phyloP scores from a whole-genome alignment of 2,113 vertebrate species.

The Periophthalmodon schlosseri region DNA sequence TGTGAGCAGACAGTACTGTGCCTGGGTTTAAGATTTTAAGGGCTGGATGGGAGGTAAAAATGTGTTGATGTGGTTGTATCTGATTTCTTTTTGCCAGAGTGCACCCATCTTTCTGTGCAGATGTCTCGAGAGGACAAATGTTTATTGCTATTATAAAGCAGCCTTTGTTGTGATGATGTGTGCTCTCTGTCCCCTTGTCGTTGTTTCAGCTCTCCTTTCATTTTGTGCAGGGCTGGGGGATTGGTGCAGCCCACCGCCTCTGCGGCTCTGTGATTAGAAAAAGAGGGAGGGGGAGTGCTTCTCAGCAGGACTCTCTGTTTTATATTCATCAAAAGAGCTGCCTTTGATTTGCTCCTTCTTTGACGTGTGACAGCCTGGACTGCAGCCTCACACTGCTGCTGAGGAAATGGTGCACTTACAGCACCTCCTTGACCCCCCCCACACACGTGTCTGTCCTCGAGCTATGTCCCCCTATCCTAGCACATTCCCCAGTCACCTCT shows the following conservation, averaged over 20 bases:
- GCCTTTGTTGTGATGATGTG: constrained; percentile 79
- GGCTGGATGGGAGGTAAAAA: constrained; percentile 48
- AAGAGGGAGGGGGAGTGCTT: constrained; percentile 76
- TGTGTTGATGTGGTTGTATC: constrained; percentile 50
- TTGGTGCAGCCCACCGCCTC: constrained; percentile 69
- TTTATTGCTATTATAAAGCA: constrained; percentile 81
- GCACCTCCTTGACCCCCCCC: constrained; percentile 40
- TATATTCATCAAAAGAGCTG: constrained; percentile 86
- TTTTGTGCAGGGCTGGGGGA: constrained; percentile 69
- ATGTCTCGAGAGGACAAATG: constrained; percentile 75
- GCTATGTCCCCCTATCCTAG: constrained; percentile 16
- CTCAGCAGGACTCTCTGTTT: constrained; percentile 82
- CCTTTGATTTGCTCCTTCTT: constrained; percentile 82
- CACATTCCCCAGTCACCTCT: constrained; percentile 23
- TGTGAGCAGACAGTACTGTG: constrained; percentile 37
- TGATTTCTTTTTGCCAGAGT: constrained; percentile 37
- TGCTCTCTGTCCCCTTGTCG: constrained; percentile 66
- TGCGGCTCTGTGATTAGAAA: constrained; percentile 80
- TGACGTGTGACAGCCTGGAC: constrained; percentile 78
- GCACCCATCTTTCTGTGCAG: constrained; percentile 60
- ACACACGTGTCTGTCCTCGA: constrained; percentile 29
- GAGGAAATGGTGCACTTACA: constrained; percentile 78
- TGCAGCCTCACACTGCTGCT: constrained; percentile 71
- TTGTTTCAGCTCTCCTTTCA: constrained; percentile 74
- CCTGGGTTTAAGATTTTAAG: constrained; percentile 34